Percentiles rank a stretch among this genome's conserved stretches.
phyloP scores from a whole-genome alignment of 2,888 invertebrate species.

The Tinea semifulvella region DNA sequence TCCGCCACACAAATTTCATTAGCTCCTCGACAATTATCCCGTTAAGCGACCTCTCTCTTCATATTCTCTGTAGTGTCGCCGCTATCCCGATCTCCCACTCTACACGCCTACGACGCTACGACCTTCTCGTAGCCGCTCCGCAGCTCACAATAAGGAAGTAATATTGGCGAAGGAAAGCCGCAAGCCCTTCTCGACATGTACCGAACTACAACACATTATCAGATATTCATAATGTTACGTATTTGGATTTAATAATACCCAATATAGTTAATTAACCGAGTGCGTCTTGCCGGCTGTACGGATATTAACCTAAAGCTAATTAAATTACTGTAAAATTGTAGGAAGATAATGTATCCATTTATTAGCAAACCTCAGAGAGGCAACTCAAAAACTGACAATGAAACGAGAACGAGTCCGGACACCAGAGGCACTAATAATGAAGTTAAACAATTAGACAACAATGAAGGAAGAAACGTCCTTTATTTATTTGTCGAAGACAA shows the following conservation, averaged over 20 bases:
- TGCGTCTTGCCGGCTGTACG: too few relatives aligned
- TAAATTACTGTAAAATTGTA: constrained; percentile 8
- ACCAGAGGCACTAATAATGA: constrained; percentile 27
- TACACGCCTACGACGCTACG: constrained; percentile 26
- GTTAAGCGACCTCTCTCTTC: constrained; percentile 59
- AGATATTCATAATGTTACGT: too few relatives aligned
- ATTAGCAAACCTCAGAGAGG: constrained; percentile 25
- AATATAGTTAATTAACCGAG: too few relatives aligned
- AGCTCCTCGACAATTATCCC: constrained; percentile 67
- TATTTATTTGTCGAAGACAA: constrained; percentile 22
- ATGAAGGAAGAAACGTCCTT: constrained; percentile 53
- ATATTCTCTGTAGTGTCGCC: too few relatives aligned
- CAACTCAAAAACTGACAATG: constrained; percentile 52
- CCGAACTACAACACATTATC: too few relatives aligned
- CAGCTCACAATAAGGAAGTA: too few relatives aligned
- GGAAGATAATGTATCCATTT: constrained; percentile 21
- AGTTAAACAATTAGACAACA: constrained; percentile 54
- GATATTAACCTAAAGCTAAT: too few relatives aligned
- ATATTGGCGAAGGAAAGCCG: too few relatives aligned
- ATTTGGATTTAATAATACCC: too few relatives aligned
- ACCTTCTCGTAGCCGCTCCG: constrained; percentile 9
- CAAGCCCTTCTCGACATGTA: too few relatives aligned
- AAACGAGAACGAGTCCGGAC: constrained; percentile 46
- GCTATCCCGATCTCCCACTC: too few relatives aligned
- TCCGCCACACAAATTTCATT: constrained; percentile 65